These are phyloP conservation scores for Sparus aurata DNA, from an alignment of 2,797 vertebrate genomes.

Conservation along the genomic window DNA sequence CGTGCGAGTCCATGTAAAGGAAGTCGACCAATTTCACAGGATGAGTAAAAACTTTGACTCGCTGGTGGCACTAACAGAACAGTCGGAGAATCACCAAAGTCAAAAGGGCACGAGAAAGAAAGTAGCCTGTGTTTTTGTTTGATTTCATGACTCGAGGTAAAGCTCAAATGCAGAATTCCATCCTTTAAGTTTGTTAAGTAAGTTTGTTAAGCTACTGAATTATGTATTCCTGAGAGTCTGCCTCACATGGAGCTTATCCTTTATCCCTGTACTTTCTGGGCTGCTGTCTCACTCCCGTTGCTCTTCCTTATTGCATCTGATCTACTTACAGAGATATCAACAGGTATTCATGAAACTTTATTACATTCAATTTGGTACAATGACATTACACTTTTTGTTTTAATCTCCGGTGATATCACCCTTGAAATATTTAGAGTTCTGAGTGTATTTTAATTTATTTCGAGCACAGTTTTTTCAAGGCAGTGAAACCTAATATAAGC, in stretches of 20 bases:
- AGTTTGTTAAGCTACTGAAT: conserved; percentile 60
- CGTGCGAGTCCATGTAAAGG: no score
- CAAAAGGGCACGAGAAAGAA: neutral
- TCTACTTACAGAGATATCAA: neutral
- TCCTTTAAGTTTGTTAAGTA: conserved; percentile 25
- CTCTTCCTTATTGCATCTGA: conserved; percentile 30
- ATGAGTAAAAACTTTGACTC: neutral
- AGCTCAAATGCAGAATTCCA: conserved; percentile 25
- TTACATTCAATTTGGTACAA: neutral
- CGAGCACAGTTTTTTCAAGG: neutral
- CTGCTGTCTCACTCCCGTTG: neutral
- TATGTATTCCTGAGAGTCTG: conserved; percentile 45
- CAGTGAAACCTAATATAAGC: neutral
- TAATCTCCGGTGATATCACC: neutral
- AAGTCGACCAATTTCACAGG: neutral
- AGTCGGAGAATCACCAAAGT: neutral
- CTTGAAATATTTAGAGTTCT: neutral
- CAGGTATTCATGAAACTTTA: neutral
- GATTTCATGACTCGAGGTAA: conserved; percentile 2
- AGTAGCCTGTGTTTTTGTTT: neutral
- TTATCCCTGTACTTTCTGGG: conserved; percentile 14
- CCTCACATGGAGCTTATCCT: conserved; percentile 28
- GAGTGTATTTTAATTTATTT: neutral
- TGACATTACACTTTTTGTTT: conserved; percentile 7
- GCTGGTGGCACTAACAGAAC: neutral